Percentiles rank a stretch among this genome's conserved stretches.
Conservation (phyloP, 2,113 vertebrate species). For the Cynoglossus semilaevis region DNA sequence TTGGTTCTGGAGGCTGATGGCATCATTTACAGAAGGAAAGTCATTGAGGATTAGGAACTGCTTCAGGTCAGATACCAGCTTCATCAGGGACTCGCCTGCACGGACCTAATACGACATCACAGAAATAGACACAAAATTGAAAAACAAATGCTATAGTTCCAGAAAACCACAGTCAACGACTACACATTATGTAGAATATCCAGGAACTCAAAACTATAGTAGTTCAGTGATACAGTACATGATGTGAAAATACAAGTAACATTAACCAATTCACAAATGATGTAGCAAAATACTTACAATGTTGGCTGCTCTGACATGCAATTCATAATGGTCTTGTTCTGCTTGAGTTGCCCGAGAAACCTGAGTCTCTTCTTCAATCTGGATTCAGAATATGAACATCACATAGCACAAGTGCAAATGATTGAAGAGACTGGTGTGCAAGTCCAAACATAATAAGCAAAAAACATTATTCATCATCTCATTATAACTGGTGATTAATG, state of each 20-base stretch:
- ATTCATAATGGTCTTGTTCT: constrained; percentile 97
- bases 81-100: constrained; percentile 96
- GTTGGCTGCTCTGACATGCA: constrained; percentile 96
- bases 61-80: constrained; percentile 95
- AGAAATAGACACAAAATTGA: not conserved
- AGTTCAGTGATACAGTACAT: too few relatives aligned
- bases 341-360: constrained; percentile 92
- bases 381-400: not conserved
- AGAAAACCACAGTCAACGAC: too few relatives aligned
- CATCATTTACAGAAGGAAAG: constrained; percentile 95
- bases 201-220: too few relatives aligned
- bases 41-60: constrained; percentile 98
- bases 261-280: too few relatives aligned
- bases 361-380: constrained; percentile 98
- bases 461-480: too few relatives aligned
- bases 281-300: constrained; percentile 82
- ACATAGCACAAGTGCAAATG: not conserved
- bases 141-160: too few relatives aligned
- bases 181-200: too few relatives aligned
- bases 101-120: constrained; percentile 80
- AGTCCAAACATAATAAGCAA: too few relatives aligned
- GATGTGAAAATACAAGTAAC: too few relatives aligned
- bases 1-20: constrained; percentile 92
- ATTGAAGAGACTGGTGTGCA: too few relatives aligned
- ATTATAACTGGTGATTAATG: not conserved